A percentile compares a stretch with the other conserved stretches of the same genome.
phyloP scores from a whole-genome alignment of 2,888 invertebrate genomes.

The Drosophila multiciliata region DNA sequence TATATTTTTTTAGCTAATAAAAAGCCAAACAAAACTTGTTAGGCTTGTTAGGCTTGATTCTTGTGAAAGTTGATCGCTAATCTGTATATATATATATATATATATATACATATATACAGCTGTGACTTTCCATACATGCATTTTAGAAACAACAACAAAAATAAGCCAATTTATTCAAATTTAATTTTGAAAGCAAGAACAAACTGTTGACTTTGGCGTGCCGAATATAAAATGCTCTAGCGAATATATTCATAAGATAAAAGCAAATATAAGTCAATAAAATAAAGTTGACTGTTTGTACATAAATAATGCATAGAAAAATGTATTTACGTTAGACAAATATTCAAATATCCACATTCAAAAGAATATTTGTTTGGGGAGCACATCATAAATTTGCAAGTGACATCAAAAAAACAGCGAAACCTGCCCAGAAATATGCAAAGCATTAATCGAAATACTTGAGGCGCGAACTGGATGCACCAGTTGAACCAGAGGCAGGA shows the following conservation, averaged over 20 bases:
- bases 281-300: not conserved
- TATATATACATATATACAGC: not conserved
- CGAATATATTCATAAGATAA: not conserved
- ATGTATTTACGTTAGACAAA: not conserved
- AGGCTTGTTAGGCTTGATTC: slow-evolving; percentile 56
- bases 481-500: slow-evolving; percentile 61
- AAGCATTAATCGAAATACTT: slow-evolving; percentile 57
- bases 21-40: slow-evolving; percentile 44
- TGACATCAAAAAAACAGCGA: not conserved
- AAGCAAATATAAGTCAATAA: not conserved
- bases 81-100: not conserved
- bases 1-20: slow-evolving; percentile 16
- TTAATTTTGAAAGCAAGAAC: slow-evolving; percentile 14
- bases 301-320: not conserved
- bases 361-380: not conserved
- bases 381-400: not conserved
- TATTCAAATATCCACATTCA: not conserved
- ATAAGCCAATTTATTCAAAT: not conserved
- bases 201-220: not conserved
- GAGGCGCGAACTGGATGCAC: slow-evolving; percentile 71
- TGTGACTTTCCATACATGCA: slow-evolving; percentile 32
- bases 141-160: slow-evolving; percentile 14
- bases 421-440: slow-evolving; percentile 17
- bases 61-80: slow-evolving; percentile 57
- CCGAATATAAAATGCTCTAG: slow-evolving; percentile 2